These are phyloP conservation scores for Lomographa bimaculata DNA, from an alignment of 2,888 invertebrate species.

Conservation along the genomic window DNA sequence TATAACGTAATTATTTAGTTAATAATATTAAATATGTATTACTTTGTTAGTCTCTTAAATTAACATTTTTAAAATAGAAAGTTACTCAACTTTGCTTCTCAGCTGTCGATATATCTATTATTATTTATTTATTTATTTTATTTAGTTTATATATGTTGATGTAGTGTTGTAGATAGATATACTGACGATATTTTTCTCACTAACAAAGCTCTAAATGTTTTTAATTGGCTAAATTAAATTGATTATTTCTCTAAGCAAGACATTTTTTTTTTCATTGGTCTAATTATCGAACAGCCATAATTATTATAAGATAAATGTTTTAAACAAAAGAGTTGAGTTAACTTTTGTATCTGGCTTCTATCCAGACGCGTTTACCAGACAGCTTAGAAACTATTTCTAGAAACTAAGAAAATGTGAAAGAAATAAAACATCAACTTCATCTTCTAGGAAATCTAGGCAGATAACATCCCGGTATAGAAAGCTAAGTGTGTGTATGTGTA, in stretches of 20 bases:
- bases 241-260: too few species aligned
- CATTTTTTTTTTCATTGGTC: background rate
- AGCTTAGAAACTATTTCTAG: conserved; percentile 17
- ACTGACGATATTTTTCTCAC: conserved; percentile 22
- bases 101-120: conserved; percentile 10
- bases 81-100: conserved; percentile 10
- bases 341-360: conserved; percentile 28
- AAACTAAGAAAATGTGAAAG: too few species aligned
- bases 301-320: conserved; percentile 1
- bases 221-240: background rate
- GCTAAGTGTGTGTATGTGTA: too few species aligned
- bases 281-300: background rate
- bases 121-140: conserved; percentile 13
- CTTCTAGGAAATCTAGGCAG: too few species aligned
- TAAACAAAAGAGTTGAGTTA: conserved; percentile 13
- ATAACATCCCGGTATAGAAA: too few species aligned
- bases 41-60: too few species aligned
- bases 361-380: conserved; percentile 31
- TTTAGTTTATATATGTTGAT: conserved; percentile 1
- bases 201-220: conserved; percentile 3
- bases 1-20: too few species aligned
- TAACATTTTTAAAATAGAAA: too few species aligned
- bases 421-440: too few species aligned
- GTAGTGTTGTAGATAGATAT: conserved; percentile 31
- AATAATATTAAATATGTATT: too few species aligned